Percentiles rank a stretch among this genome's conserved stretches.
Evolutionary conservation across 2,797 vertebrate genomes (phyloP).

Genomic region (Anas acuta): DNA sequence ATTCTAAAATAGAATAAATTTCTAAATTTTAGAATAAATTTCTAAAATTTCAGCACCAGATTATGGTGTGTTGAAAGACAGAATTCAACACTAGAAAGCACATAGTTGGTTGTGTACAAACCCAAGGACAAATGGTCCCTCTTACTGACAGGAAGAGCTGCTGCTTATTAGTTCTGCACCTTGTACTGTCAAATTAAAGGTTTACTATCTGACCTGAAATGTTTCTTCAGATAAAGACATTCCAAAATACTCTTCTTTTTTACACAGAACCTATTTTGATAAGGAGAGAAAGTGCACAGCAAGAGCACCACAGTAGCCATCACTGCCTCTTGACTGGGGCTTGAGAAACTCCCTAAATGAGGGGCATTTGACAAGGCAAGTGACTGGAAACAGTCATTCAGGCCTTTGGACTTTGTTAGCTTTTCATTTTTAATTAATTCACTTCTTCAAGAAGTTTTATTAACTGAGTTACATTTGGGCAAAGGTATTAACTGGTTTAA

Average conservation of each 20-base stretch:
- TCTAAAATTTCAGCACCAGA: neutral
- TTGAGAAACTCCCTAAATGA: neutral
- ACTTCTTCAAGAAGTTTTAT: neutral
- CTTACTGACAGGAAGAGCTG: neutral
- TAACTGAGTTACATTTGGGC: neutral
- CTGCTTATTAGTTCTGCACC: neutral
- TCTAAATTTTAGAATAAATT: no score
- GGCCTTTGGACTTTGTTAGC: neutral
- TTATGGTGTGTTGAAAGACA: neutral
- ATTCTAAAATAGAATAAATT: neutral
- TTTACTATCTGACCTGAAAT: neutral
- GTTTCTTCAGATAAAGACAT: neutral
- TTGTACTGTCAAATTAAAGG: neutral
- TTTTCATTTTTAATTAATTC: neutral
- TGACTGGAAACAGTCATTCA: neutral
- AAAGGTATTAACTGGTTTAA: neutral
- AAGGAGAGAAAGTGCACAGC: neutral
- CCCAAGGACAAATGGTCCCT: neutral
- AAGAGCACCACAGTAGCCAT: neutral
- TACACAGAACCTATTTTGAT: neutral
- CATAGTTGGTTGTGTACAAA: neutral
- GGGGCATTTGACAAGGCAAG: neutral
- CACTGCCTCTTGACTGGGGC: neutral
- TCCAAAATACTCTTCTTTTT: neutral
- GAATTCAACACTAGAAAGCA: neutral